Percentiles rank a stretch among this genome's conserved stretches.
Evolutionary conservation across 2,113 vertebrate genomes (phyloP).

Genomic region (Murina feae): DNA sequence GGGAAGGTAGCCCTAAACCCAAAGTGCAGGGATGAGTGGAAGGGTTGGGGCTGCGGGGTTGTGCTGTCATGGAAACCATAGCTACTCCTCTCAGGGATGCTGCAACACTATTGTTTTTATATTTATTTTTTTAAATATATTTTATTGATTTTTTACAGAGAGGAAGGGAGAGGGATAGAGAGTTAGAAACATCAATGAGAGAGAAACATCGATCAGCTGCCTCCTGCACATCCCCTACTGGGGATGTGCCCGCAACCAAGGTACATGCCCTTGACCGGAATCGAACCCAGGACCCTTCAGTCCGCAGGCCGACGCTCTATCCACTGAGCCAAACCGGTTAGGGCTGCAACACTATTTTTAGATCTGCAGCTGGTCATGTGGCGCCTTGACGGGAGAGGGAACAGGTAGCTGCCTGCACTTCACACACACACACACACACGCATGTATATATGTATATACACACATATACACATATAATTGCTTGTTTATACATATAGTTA

Average conservation of each 20-base stretch:
- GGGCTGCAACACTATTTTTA: slow-evolving; percentile 51
- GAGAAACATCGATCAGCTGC: no score
- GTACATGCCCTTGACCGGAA: no score
- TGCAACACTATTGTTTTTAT: slow-evolving; percentile 37
- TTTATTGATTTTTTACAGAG: no score
- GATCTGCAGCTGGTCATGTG: background rate
- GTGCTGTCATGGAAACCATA: background rate
- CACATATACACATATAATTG: background rate
- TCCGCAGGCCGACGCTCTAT: no score
- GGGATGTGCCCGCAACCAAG: no score
- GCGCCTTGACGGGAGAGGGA: background rate
- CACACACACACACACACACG: accelerated
- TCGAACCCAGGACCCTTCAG: no score
- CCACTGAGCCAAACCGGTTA: no score
- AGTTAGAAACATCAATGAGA: no score
- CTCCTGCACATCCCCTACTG: no score
- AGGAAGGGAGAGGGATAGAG: no score
- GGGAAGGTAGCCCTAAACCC: background rate
- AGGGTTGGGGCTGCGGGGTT: background rate
- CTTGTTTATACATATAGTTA: background rate
- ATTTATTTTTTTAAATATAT: no score
- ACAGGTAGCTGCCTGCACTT: background rate
- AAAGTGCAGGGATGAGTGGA: background rate
- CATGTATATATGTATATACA: background rate
- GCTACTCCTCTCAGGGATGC: background rate